Evolutionary conservation across 2,113 vertebrate genomes (phyloP).

Genomic region (Ahaetulla prasina): DNA sequence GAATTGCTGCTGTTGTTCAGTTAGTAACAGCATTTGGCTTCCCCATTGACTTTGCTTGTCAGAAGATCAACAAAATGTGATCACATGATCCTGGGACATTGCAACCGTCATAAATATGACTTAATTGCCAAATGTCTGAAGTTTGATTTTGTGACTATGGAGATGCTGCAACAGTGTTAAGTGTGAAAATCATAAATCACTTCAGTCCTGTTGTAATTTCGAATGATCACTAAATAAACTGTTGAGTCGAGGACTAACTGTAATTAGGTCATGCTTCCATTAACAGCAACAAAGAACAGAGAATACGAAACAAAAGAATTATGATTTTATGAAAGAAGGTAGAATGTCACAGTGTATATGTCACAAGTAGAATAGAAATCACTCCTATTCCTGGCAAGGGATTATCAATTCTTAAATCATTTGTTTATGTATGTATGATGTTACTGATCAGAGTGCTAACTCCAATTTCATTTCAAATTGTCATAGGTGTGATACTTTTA

Average conservation of each 20-base stretch:
- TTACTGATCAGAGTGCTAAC: not conserved
- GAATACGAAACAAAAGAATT: not conserved
- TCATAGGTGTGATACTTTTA: not conserved
- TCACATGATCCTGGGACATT: not conserved
- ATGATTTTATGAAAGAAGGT: not conserved
- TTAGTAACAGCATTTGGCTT: not conserved
- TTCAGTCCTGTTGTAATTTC: not conserved
- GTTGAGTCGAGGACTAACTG: not conserved
- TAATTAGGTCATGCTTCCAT: not conserved
- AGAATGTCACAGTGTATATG: not conserved
- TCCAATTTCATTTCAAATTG: not conserved
- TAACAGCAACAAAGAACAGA: not conserved
- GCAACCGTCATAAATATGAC: not conserved
- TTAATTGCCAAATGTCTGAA: not conserved
- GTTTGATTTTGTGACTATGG: not conserved
- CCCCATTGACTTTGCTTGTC: not conserved
- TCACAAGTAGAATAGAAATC: not conserved
- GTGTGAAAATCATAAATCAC: not conserved
- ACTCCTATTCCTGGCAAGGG: not conserved
- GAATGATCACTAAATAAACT: not conserved
- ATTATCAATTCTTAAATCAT: not conserved
- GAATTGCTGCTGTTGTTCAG: not conserved
- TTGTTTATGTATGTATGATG: not conserved
- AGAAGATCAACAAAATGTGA: not conserved
- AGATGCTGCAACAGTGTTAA: not conserved